These are phyloP conservation scores for Leucozona laternaria DNA, from an alignment of 2,888 invertebrate species.

Conservation along the genomic window DNA sequence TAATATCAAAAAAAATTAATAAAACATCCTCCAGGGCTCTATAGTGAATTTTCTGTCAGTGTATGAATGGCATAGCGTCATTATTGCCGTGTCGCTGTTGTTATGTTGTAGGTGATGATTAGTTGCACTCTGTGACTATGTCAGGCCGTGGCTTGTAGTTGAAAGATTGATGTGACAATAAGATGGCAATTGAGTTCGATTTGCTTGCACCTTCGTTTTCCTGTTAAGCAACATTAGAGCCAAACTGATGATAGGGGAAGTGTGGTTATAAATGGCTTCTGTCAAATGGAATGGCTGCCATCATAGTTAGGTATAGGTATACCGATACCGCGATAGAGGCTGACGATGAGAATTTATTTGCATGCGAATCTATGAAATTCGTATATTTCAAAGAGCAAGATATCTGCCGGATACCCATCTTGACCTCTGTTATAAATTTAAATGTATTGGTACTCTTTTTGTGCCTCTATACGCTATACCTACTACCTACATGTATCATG, in stretches of 20 bases:
- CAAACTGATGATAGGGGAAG: conserved; percentile 56
- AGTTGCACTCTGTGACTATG: conserved; percentile 63
- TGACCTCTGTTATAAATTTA: conserved; percentile 58
- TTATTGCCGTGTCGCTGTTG: background rate
- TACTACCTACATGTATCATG: background rate
- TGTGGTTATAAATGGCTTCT: conserved; percentile 66
- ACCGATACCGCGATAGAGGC: background rate
- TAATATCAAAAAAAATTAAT: too few relatives aligned
- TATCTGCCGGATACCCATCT: conserved; percentile 66
- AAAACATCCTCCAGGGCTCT: too few relatives aligned
- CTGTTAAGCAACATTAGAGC: conserved; percentile 49
- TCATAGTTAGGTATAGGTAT: conserved; percentile 56
- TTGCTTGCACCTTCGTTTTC: conserved; percentile 63
- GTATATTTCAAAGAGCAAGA: conserved; percentile 14
- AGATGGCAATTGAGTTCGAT: conserved; percentile 71
- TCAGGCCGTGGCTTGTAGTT: conserved; percentile 46
- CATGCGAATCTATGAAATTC: conserved; percentile 37
- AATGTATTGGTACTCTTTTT: conserved; percentile 10
- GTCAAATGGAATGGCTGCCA: conserved; percentile 60
- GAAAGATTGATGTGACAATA: conserved; percentile 70
- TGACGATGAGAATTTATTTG: conserved; percentile 32
- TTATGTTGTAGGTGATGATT: conserved; percentile 73
- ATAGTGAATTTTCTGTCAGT: background rate
- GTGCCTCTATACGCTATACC: conserved; percentile 2
- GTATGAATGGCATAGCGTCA: background rate